These are phyloP conservation scores for Pachyrhynchus sulphureomaculatus DNA, from an alignment of 1,140 invertebrate genomes.

Conservation along the genomic window DNA sequence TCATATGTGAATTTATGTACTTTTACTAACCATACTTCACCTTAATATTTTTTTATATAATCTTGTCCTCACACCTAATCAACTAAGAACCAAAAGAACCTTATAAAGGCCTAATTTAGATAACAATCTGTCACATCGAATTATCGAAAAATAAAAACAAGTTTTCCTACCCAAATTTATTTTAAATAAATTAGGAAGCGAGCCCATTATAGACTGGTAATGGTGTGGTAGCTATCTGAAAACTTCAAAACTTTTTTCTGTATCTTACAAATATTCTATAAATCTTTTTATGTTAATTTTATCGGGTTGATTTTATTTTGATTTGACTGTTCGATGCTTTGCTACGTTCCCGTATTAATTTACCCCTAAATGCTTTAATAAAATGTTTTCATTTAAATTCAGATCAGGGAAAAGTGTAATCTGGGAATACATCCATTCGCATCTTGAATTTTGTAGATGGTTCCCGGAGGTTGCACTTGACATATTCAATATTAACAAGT, in stretches of 20 bases:
- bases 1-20: no score
- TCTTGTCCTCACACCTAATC: background rate
- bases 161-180: constrained; percentile 18
- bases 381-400: no score
- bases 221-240: constrained; percentile 24
- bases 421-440: no score
- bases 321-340: background rate
- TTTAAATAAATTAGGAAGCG: constrained; percentile 20
- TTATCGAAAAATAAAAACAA: constrained; percentile 11
- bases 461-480: no score
- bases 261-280: constrained; percentile 19
- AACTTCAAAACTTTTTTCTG: constrained; percentile 12
- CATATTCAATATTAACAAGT: no score
- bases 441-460: no score
- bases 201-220: constrained; percentile 10
- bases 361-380: background rate
- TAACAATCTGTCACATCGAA: constrained; percentile 7
- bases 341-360: background rate
- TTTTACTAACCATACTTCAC: no score
- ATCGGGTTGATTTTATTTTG: background rate
- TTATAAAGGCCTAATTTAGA: constrained; percentile 23
- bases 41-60: no score
- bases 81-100: background rate
- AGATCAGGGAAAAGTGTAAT: no score
- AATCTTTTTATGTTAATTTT: constrained; percentile 19